Percentiles rank a stretch among this genome's conserved stretches.
These are phyloP conservation scores for Cephus spinipes DNA, from an alignment of 2,888 invertebrate species.

Conservation along the genomic window DNA sequence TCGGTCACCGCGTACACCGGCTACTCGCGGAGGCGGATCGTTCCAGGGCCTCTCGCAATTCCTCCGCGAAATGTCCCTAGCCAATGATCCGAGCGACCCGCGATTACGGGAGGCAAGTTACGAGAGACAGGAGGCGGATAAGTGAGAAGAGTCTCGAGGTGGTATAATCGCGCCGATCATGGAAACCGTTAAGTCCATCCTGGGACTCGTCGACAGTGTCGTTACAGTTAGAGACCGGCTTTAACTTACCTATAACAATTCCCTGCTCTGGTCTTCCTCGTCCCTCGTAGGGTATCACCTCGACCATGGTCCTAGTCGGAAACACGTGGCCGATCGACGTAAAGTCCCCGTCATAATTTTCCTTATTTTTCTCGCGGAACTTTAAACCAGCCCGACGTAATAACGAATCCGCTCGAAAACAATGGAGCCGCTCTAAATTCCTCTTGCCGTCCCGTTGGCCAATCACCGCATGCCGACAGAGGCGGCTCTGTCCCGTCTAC, in stretches of 20 bases:
- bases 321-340: background rate
- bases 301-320: background rate
- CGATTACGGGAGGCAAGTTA: background rate
- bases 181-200: background rate
- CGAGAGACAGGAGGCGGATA: background rate
- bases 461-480: constrained; percentile 22
- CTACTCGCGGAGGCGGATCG: background rate
- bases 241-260: background rate
- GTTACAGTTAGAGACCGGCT: background rate
- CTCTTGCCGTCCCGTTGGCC: constrained; percentile 39
- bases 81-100: background rate
- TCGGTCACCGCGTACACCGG: background rate
- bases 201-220: background rate
- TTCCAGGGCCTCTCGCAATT: background rate
- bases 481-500: background rate
- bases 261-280: background rate
- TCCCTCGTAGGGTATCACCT: background rate
- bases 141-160: background rate
- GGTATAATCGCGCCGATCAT: background rate
- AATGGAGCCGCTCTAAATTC: constrained; percentile 53
- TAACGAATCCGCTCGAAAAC: constrained; percentile 43
- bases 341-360: background rate
- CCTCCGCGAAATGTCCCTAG: background rate
- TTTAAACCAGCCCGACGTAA: background rate
- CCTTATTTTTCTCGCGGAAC: background rate